phyloP scores from a whole-genome alignment of 2,888 invertebrate species.

The Dryocosmus kuriphilus region DNA sequence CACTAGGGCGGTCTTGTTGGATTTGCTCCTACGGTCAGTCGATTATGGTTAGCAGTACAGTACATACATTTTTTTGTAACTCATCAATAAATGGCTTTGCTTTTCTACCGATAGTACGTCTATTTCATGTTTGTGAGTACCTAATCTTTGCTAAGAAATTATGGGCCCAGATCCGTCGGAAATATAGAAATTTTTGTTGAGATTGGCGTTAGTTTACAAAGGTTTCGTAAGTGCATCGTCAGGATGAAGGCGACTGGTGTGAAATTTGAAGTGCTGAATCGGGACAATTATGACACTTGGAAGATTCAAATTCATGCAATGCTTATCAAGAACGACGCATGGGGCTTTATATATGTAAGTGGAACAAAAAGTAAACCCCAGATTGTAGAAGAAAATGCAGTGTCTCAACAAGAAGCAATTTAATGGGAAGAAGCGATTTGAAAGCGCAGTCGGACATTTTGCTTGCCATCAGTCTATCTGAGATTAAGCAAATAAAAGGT shows the following conservation, averaged over 20 bases:
- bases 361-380: constrained; percentile 11
- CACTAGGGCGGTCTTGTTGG: no score
- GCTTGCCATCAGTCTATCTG: constrained; percentile 14
- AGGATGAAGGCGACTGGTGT: constrained; percentile 4
- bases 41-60: no score
- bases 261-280: background rate
- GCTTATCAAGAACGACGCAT: constrained; percentile 42
- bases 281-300: constrained; percentile 30
- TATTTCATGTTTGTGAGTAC: no score
- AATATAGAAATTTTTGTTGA: background rate
- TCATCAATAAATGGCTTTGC: no score
- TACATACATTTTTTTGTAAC: no score
- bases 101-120: no score
- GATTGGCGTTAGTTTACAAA: background rate
- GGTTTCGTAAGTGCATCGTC: background rate
- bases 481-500: no score
- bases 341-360: constrained; percentile 34
- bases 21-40: no score
- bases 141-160: no score
- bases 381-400: no score
- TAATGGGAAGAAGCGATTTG: constrained; percentile 12
- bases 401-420: background rate
- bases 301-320: constrained; percentile 5
- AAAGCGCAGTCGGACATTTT: constrained; percentile 42
- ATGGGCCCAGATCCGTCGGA: no score